phyloP scores from a whole-genome alignment of 1,140 invertebrate species.

The Bombus impatiens region DNA sequence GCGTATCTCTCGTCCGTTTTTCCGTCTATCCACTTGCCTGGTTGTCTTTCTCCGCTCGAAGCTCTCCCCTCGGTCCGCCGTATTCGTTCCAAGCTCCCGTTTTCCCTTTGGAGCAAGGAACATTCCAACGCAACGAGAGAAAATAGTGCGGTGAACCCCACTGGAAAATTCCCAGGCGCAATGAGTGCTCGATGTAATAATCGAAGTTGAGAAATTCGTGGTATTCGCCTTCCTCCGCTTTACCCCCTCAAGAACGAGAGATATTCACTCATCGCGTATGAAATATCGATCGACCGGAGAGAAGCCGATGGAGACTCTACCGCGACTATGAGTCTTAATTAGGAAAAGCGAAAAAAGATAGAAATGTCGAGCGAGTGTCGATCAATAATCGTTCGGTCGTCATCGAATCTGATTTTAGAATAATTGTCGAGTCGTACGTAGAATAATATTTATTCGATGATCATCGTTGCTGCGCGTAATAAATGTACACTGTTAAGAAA shows the following conservation, averaged over 20 bases:
- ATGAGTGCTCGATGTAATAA: conserved; percentile 52
- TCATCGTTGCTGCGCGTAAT: too few relatives aligned
- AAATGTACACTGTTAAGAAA: too few relatives aligned
- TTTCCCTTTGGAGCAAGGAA: conserved; percentile 21
- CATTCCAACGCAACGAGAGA: conserved; percentile 42
- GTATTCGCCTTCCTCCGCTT: neutral
- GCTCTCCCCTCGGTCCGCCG: neutral
- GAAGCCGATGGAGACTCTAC: neutral
- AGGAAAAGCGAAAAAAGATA: too few relatives aligned
- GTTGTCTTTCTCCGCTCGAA: neutral
- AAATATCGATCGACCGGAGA: conserved; percentile 13
- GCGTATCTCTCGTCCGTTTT: neutral
- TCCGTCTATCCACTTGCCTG: neutral
- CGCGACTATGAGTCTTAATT: conserved; percentile 8
- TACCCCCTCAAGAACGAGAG: neutral
- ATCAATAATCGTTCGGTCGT: neutral
- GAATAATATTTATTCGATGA: too few relatives aligned
- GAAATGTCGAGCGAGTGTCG: too few relatives aligned
- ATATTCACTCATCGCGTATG: conserved; percentile 22
- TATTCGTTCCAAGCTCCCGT: neutral
- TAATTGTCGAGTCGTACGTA: too few relatives aligned
- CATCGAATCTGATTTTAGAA: too few relatives aligned
- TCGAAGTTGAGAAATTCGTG: conserved; percentile 49
- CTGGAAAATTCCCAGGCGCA: conserved; percentile 40
- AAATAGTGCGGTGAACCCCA: conserved; percentile 46